phyloP scores from a whole-genome alignment of 2,888 invertebrate species.

The Harmothoe impar region DNA sequence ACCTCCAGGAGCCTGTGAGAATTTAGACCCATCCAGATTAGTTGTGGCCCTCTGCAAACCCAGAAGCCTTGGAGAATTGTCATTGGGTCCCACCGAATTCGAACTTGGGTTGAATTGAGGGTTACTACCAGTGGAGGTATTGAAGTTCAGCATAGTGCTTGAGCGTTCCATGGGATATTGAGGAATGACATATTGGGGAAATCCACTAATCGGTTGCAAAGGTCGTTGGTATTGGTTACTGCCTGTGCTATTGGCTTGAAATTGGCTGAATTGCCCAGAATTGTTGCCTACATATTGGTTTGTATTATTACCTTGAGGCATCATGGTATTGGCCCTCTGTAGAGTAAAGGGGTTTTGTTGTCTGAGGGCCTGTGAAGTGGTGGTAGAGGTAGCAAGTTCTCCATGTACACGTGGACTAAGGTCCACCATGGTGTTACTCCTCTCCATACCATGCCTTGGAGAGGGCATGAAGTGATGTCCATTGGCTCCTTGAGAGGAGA shows the following conservation, averaged over 20 bases:
- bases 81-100: not conserved
- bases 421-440: conserved; percentile 12
- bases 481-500: not conserved
- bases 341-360: not conserved
- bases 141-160: not conserved
- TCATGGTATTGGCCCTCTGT: not conserved
- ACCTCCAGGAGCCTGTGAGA: not conserved
- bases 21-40: not conserved
- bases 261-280: not conserved
- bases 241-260: not conserved
- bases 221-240: not conserved
- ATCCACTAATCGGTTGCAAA: not conserved
- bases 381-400: not conserved
- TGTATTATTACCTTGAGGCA: not conserved
- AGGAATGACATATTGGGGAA: conserved; percentile 10
- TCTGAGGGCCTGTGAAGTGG: too few relatives aligned
- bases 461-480: not conserved
- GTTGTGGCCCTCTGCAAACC: not conserved
- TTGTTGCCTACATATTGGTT: not conserved
- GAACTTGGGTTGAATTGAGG: not conserved
- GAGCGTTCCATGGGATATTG: conserved; percentile 27
- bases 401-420: conserved; percentile 2
- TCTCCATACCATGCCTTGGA: not conserved
- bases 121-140: not conserved
- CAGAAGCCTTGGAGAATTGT: not conserved